phyloP scores from a whole-genome alignment of 2,113 vertebrate species.

The Plecturocebus donacophilus region DNA sequence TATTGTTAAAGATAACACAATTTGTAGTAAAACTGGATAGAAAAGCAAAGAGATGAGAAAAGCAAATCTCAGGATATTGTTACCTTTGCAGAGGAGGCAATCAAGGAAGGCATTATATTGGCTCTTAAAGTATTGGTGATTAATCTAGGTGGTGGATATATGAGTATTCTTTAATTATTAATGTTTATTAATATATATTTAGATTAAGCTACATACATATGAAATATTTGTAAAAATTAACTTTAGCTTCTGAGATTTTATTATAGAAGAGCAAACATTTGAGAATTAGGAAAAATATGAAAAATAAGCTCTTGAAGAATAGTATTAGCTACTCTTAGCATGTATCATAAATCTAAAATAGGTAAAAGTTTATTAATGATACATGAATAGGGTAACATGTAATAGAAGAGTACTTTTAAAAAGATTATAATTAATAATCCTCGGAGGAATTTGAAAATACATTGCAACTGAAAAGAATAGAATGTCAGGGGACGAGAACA shows the following conservation, averaged over 20 bases:
- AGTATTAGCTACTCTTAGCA: not conserved
- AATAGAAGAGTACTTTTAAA: not conserved
- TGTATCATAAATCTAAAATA: not conserved
- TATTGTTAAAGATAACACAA: not conserved
- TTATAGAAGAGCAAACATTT: not conserved
- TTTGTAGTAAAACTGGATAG: not conserved
- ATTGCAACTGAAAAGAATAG: not conserved
- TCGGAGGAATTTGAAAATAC: not conserved
- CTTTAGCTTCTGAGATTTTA: not conserved
- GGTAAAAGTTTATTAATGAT: not conserved
- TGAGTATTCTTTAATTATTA: not conserved
- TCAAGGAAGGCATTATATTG: not conserved
- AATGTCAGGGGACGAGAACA: not conserved
- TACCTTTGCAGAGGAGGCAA: not conserved
- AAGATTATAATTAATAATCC: not conserved
- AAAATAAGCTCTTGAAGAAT: not conserved
- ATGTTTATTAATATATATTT: not conserved
- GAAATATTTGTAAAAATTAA: slow-evolving; percentile 27
- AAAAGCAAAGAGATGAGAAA: not conserved
- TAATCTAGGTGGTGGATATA: not conserved
- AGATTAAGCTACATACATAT: not conserved
- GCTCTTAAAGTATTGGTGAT: not conserved
- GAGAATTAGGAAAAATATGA: not conserved
- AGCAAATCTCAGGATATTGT: not conserved
- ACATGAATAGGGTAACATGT: not conserved